Evolutionary conservation across 2,888 invertebrate species (phyloP).

Genomic region (Dendrolimus pini): DNA sequence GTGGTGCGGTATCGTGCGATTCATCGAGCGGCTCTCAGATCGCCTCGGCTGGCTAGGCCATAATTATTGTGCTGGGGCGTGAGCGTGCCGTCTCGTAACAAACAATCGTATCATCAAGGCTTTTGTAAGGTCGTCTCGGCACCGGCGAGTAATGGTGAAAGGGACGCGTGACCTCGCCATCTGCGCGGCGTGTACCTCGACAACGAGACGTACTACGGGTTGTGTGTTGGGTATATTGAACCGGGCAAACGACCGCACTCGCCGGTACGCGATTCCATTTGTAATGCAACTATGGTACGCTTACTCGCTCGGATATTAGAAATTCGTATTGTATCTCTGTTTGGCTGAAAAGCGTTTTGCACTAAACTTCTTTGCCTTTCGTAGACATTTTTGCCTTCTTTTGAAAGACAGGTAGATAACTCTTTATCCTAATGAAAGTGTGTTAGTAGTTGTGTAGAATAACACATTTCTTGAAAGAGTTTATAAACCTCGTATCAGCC

Average conservation of each 20-base stretch:
- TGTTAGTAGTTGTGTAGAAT: too few relatives aligned
- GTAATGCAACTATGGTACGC: background rate
- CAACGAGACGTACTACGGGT: background rate
- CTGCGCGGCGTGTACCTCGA: conserved; percentile 16
- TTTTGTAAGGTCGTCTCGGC: conserved; percentile 51
- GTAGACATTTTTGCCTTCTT: too few relatives aligned
- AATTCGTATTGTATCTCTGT: too few relatives aligned
- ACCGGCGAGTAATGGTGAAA: conserved; percentile 64
- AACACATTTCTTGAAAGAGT: too few relatives aligned
- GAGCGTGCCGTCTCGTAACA: conserved; percentile 16
- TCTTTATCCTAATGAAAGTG: too few relatives aligned
- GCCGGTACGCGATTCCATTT: background rate
- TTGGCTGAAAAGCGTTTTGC: too few relatives aligned
- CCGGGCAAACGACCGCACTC: background rate
- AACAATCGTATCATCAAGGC: conserved; percentile 57
- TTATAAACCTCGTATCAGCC: too few relatives aligned
- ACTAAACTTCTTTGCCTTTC: too few relatives aligned
- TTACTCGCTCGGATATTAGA: background rate
- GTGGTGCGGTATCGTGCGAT: too few relatives aligned
- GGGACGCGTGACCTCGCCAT: conserved; percentile 63
- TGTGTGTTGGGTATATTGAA: background rate
- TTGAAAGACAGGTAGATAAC: too few relatives aligned
- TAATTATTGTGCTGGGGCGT: conserved; percentile 10
- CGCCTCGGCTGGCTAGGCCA: background rate
- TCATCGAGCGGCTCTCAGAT: too few relatives aligned